Evolutionary conservation across 1,140 invertebrate species (phyloP), one percentile per base, ranked within the genome.

Genomic region (Ruditapes philippinarum): DNA sequence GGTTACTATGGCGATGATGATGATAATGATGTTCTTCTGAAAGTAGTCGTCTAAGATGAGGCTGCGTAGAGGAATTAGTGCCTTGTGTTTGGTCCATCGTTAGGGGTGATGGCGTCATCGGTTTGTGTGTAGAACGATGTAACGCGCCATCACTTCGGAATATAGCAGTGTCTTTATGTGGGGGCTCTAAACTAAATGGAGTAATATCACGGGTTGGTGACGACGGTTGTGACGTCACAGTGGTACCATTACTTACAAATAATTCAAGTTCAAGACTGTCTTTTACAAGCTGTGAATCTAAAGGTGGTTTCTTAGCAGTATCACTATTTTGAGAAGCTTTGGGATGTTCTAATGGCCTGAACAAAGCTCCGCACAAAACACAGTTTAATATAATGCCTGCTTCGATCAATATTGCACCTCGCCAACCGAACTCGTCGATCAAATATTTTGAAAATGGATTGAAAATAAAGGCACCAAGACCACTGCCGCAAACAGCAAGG

Each of bases 371-470:
- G 91, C 97, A 98, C 22, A 98, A 87, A 0, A 97, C 96, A 94
- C 98, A 98, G 68, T 97, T 96, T 0, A 99, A 95, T 49, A 98
- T 97, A 0, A 99, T 96, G 7, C 97, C 98, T 12, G 98, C 97
- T 33, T 98, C 97, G 36, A 99, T 97, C 0, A 98, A 95, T 96
- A 99, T 97, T 0, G 98, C 95, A 57, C 94, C 94, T 74, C 91
- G 87, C 94, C 95, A 95, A 1, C 86, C 83, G 84, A 92, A 95
- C 45, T 91, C 57, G 45, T 95, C 88, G n/a, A 95, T 90, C 14
- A 95, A 89, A 14, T 89, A 91, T 81, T 94, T 90, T 5, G 92
- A 93, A 1, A 95, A 73, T 0, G 95, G 94, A 17, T 94, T 94
- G 84, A 95, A 92, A 25, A 95, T 88, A 88, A 95, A 95, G 25